phyloP scores from a whole-genome alignment of 1,140 invertebrate genomes.

The Temnothorax nylanderi region DNA sequence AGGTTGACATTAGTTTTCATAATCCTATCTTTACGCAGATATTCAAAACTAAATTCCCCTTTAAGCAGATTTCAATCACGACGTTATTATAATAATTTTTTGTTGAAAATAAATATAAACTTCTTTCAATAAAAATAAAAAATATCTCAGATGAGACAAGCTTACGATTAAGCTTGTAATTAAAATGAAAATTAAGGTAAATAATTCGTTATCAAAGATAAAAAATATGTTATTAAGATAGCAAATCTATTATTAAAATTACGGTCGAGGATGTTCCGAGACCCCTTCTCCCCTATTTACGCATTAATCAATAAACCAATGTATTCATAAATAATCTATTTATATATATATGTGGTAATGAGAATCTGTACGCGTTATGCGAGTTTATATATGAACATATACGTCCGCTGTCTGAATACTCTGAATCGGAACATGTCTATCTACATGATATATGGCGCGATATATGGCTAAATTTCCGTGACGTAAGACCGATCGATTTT shows the following conservation, averaged over 20 bases:
- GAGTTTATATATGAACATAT: not conserved
- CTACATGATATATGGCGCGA: not conserved
- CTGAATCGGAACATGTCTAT: not conserved
- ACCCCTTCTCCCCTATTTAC: not conserved
- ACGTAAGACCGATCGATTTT: not conserved
- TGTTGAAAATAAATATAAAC: not conserved
- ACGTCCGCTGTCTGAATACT: not conserved
- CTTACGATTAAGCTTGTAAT: not conserved
- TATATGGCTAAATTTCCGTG: not conserved
- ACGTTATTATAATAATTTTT: not conserved
- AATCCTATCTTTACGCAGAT: not conserved
- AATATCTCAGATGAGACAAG: not conserved
- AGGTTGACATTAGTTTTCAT: not conserved
- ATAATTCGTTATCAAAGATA: not conserved
- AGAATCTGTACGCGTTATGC: not conserved
- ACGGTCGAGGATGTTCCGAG: slow-evolving; percentile 9
- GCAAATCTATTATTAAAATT: slow-evolving; percentile 28
- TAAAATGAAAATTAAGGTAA: not conserved
- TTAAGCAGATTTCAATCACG: not conserved
- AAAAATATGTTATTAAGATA: slow-evolving; percentile 3
- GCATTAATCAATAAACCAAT: slow-evolving; percentile 13
- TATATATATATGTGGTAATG: not conserved
- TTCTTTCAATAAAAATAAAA: slow-evolving; percentile 11
- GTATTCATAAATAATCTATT: slow-evolving; percentile 25
- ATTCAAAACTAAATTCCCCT: not conserved